Evolutionary conservation across 2,113 vertebrate genomes (phyloP).

Genomic region (Gyps fulvus): DNA sequence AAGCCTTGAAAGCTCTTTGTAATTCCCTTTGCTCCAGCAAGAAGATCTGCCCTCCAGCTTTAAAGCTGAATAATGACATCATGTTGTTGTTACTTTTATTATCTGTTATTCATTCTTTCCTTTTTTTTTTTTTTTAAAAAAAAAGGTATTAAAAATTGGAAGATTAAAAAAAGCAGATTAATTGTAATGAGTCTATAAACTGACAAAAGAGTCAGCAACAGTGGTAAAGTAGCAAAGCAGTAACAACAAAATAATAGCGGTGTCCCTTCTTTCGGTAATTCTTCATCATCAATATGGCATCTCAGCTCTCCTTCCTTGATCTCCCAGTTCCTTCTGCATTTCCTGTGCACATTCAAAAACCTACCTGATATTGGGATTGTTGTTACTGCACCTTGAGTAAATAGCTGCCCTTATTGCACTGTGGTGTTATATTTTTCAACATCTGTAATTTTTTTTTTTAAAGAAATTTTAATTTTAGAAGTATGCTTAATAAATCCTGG

Average conservation of each 20-base stretch:
- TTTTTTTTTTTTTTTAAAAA: not conserved
- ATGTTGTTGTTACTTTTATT: constrained; percentile 52
- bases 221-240: not conserved
- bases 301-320: constrained; percentile 14
- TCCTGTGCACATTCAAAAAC: not conserved
- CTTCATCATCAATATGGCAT: constrained; percentile 50
- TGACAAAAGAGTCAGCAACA: constrained; percentile 34
- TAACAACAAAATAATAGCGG: not conserved
- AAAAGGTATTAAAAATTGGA: constrained; percentile 47
- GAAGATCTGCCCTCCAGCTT: constrained; percentile 73
- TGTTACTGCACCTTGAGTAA: constrained; percentile 26
- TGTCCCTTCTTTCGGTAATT: not conserved
- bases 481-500: constrained; percentile 23
- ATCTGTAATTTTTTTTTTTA: not conserved
- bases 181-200: constrained; percentile 59
- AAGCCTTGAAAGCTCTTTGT: constrained; percentile 70
- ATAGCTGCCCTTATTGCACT: constrained; percentile 9
- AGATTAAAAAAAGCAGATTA: constrained; percentile 65
- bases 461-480: constrained; percentile 65
- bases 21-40: constrained; percentile 71
- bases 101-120: constrained; percentile 48
- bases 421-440: constrained; percentile 2
- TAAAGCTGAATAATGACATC: constrained; percentile 62
- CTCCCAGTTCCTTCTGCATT: not conserved
- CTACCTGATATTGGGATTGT: not conserved